Conservation (phyloP, 1,140 invertebrate species). For the Drosophila triauraria region DNA sequence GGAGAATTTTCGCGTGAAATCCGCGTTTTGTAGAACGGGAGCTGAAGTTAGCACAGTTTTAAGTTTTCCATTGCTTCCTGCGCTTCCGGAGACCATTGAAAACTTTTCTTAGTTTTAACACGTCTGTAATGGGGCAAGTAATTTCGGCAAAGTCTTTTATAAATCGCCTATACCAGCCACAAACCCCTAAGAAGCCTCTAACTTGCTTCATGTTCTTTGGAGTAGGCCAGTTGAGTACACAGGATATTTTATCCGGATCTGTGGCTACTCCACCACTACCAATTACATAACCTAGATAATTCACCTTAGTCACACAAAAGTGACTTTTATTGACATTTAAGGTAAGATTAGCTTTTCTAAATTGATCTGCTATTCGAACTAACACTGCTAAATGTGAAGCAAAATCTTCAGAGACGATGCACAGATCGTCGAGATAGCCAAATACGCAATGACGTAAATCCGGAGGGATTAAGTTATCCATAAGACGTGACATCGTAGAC, state of each 20-base stretch:
- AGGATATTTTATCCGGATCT: neutral
- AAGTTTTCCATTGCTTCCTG: constrained; percentile 11
- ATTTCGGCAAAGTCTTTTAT: neutral
- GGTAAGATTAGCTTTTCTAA: neutral
- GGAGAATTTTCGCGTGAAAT: constrained; percentile 23
- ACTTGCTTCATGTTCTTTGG: neutral
- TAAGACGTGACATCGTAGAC: neutral
- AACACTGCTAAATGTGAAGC: neutral
- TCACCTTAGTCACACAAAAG: constrained; percentile 1
- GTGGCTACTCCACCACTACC: neutral
- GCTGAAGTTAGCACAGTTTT: constrained; percentile 18
- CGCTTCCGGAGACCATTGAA: constrained; percentile 9
- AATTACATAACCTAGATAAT: constrained; percentile 2
- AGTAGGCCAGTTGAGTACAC: neutral
- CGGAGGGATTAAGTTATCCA: constrained; percentile 2
- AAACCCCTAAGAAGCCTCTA: neutral
- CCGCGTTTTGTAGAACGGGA: constrained; percentile 23
- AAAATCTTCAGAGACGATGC: constrained; percentile 1
- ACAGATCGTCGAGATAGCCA: neutral
- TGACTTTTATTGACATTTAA: neutral
- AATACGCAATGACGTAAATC: constrained; percentile 3
- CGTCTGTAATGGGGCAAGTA: neutral
- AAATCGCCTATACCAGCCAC: constrained; percentile 2
- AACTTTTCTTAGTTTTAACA: constrained; percentile 14
- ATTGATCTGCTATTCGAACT: neutral